Evolutionary conservation across 2,888 invertebrate species (phyloP).

Genomic region (Acrobasis consociella): DNA sequence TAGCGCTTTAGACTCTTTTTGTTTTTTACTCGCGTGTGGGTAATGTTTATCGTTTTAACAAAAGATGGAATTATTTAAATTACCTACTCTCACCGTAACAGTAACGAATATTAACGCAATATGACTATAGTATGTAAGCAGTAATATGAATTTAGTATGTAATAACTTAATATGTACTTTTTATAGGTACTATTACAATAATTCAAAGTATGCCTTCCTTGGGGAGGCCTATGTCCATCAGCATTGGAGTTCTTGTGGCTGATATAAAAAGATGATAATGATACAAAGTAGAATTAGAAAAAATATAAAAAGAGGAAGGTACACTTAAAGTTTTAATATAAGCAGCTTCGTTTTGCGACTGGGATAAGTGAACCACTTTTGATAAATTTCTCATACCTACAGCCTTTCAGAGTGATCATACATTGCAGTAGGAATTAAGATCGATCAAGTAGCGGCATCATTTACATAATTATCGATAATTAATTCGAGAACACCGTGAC

Average conservation of each 20-base stretch:
- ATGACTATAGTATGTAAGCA: background rate
- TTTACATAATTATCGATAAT: slow-evolving; percentile 69
- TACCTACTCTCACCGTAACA: background rate
- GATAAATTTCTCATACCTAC: background rate
- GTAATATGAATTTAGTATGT: too few species aligned
- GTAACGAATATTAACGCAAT: background rate
- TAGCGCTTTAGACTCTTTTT: slow-evolving; percentile 31
- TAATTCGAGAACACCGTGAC: slow-evolving; percentile 66
- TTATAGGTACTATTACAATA: too few species aligned
- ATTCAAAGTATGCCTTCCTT: too few species aligned
- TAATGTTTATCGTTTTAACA: slow-evolving; percentile 25
- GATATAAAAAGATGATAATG: too few species aligned
- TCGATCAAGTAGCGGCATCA: slow-evolving; percentile 39
- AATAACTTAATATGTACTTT: too few species aligned
- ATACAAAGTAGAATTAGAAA: too few species aligned
- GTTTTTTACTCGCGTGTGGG: slow-evolving; percentile 28
- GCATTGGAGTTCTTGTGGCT: too few species aligned
- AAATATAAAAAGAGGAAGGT: too few species aligned
- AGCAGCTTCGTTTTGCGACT: too few species aligned
- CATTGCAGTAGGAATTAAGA: slow-evolving; percentile 10
- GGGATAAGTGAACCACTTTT: background rate
- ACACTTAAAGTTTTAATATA: too few species aligned
- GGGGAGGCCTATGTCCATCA: too few species aligned
- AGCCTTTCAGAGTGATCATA: slow-evolving; percentile 5
- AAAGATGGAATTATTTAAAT: slow-evolving; percentile 5